Percentiles rank a stretch among this genome's conserved stretches.
These are phyloP conservation scores for Platypus cylindrus DNA, from an alignment of 2,888 invertebrate species.

Conservation along the genomic window DNA sequence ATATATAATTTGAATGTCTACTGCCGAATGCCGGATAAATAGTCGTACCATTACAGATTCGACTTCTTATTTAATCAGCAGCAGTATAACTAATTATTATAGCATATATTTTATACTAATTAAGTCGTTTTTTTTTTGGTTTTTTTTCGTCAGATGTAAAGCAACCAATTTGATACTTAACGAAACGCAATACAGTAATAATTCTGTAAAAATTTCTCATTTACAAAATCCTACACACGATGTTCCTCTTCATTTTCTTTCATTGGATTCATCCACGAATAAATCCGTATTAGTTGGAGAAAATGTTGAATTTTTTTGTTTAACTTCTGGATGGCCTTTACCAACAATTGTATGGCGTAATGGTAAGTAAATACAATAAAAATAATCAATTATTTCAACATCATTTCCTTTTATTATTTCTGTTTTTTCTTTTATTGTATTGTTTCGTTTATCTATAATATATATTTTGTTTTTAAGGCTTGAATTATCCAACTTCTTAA, in stretches of 20 bases:
- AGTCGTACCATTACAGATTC: too few relatives aligned
- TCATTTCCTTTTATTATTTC: too few relatives aligned
- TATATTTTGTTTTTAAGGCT: too few relatives aligned
- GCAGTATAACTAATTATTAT: too few relatives aligned
- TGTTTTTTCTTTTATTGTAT: too few relatives aligned
- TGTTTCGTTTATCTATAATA: too few relatives aligned
- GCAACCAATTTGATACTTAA: conserved; percentile 38
- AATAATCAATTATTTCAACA: too few relatives aligned
- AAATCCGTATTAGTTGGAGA: conserved; percentile 36
- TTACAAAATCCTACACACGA: conserved; percentile 18
- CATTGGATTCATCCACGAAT: conserved; percentile 29
- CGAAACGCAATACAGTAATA: conserved; percentile 37
- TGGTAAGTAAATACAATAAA: too few relatives aligned
- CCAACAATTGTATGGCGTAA: conserved; percentile 41
- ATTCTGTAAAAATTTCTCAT: conserved; percentile 36
- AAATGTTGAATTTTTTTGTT: conserved; percentile 44
- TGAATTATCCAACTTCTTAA: too few relatives aligned
- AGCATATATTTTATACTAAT: background rate
- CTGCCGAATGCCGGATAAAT: too few relatives aligned
- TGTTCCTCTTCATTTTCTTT: conserved; percentile 25
- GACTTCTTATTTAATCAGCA: too few relatives aligned
- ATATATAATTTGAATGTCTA: too few relatives aligned
- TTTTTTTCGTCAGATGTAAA: conserved; percentile 35
- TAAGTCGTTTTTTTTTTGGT: background rate
- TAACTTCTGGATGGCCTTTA: conserved; percentile 46